Conservation (phyloP, 2,888 invertebrate species). For the Eucera pruinosa region DNA sequence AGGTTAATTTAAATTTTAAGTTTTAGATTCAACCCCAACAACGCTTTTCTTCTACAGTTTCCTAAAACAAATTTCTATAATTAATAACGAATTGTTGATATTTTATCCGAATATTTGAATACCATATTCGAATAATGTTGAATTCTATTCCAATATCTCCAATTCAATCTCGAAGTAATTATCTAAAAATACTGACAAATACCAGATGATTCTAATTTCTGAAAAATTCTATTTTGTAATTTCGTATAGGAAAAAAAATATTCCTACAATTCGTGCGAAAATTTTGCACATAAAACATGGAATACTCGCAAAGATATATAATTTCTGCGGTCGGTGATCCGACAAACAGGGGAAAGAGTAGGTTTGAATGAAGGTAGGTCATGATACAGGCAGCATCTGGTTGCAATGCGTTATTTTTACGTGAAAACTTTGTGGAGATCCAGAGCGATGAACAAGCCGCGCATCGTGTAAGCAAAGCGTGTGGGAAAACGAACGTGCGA, state of each 20-base stretch:
- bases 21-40: too few species aligned
- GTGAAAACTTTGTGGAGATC: slow-evolving; percentile 53
- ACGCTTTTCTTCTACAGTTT: too few species aligned
- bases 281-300: neutral
- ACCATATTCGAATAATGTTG: too few species aligned
- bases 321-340: neutral
- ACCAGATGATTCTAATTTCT: too few species aligned
- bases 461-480: slow-evolving; percentile 37
- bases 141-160: too few species aligned
- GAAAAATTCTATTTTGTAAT: too few species aligned
- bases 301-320: neutral
- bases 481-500: slow-evolving; percentile 43
- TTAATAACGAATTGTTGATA: too few species aligned
- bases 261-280: neutral
- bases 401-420: slow-evolving; percentile 65
- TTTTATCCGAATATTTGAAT: too few species aligned
- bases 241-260: too few species aligned
- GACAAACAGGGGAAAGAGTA: slow-evolving; percentile 5
- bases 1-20: too few species aligned
- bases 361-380: slow-evolving; percentile 60
- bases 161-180: too few species aligned
- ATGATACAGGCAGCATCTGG: slow-evolving; percentile 55
- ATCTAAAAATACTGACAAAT: neutral
- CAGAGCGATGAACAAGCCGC: slow-evolving; percentile 17
- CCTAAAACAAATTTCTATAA: too few species aligned